phyloP scores from a whole-genome alignment of 2,797 vertebrate species.

The Epinephelus malabaricus region DNA sequence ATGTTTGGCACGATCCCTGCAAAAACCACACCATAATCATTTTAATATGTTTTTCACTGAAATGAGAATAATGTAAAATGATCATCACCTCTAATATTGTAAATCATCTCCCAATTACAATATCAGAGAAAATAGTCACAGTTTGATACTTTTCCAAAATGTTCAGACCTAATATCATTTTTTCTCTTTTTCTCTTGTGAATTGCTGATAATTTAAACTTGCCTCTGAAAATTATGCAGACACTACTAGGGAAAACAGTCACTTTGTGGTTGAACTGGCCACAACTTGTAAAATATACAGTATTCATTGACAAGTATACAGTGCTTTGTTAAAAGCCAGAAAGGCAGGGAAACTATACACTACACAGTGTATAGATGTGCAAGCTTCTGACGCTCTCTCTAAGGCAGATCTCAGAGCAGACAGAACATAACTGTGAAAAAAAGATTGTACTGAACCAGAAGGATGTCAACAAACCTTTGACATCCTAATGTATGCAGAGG shows the following conservation, averaged over 20 bases:
- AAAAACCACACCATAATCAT: no score
- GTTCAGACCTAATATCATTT: no score
- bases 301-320: background rate
- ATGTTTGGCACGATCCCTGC: no score
- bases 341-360: background rate
- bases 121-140: no score
- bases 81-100: no score
- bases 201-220: background rate
- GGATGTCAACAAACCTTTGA: background rate
- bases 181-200: background rate
- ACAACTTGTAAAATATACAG: background rate
- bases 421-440: slow-evolving; percentile 3
- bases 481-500: no score
- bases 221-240: background rate
- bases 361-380: background rate
- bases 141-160: no score
- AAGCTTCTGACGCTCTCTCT: background rate
- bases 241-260: background rate
- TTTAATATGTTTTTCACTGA: no score
- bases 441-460: slow-evolving; percentile 2
- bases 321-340: background rate
- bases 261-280: background rate
- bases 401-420: background rate
- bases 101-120: no score
- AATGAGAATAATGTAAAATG: no score